Evolutionary conservation across 2,888 invertebrate genomes (phyloP), one percentile per base, ranked within the genome.

Genomic region (Microplitis manilae): DNA sequence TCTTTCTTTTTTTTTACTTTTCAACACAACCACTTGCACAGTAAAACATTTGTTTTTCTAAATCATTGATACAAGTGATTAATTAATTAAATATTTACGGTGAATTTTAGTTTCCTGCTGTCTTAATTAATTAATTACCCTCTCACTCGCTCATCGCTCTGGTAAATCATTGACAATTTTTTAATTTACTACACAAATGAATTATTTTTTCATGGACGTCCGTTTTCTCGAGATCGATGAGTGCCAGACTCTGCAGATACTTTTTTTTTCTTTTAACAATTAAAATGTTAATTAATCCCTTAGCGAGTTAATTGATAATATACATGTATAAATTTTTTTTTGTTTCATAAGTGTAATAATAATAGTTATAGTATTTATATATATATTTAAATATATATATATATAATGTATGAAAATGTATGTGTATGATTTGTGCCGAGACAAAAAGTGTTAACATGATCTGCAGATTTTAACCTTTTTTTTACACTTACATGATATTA

Each of bases 301-400:
- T 40, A 64, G 62, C 62, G 40, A 62, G 15, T 73, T 62, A 70
- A 59, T 70, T 59, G 50, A 30, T n/a, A 70, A 30, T 75, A 60
- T 78, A 65, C 73, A 60, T 76, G 61, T 74, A 61, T 76, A 72
- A 67, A 64, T 68, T 64, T 68, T 80, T 41, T 50, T 50, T 50
- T 17, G n/a, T n/a, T 17, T 17, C 13, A 77, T 68, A 67, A 68
- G 60, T 73, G 60, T 71, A 73, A 64, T 73, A 68, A 73, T 50
- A 73, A 15, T 17, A 50, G 60, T 70, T 41, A 30, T 60, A 20
- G 17, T 17, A 76, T 59, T 71, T 69, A 74, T 30, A 20, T 62
- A 15, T 62, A 75, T 60, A 69, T 13, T 59, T 30, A 30, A 30
- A 76, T 59, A 71, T 69, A 74, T 59, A 71, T 69, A 74, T 30